These are phyloP conservation scores for Drosophila rubida DNA, from an alignment of 2,888 invertebrate genomes.

Conservation along the genomic window DNA sequence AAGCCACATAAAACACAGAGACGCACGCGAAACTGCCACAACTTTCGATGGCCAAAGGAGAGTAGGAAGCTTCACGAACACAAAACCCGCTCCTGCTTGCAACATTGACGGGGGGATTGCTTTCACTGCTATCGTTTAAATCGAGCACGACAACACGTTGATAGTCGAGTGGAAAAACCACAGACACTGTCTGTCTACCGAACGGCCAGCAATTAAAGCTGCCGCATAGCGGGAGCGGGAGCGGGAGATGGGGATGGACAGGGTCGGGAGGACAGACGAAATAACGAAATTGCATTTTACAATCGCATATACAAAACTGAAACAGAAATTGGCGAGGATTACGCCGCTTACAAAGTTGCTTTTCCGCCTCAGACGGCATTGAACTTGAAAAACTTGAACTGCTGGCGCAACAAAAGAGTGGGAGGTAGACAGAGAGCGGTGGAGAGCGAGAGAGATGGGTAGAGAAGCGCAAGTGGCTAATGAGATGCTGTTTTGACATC, in stretches of 20 bases:
- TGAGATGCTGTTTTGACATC: slow-evolving; percentile 71
- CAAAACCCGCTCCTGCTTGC: background rate
- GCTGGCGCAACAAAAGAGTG: slow-evolving; percentile 4
- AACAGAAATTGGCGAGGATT: slow-evolving; percentile 38
- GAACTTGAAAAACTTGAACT: slow-evolving; percentile 74
- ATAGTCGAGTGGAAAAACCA: slow-evolving; percentile 69
- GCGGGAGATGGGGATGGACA: background rate
- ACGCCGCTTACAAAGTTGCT: slow-evolving; percentile 40
- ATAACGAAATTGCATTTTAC: slow-evolving; percentile 78
- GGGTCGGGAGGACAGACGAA: slow-evolving; percentile 48
- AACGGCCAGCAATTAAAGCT: slow-evolving; percentile 63
- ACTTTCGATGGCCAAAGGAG: slow-evolving; percentile 20
- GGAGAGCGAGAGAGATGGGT: background rate
- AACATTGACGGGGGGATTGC: slow-evolving; percentile 29
- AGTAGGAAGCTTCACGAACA: slow-evolving; percentile 22
- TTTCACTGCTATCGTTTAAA: slow-evolving; percentile 74
- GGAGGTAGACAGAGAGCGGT: background rate
- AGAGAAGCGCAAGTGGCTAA: slow-evolving; percentile 46
- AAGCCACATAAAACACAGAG: background rate
- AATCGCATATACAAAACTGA: slow-evolving; percentile 35
- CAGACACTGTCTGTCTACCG: slow-evolving; percentile 29
- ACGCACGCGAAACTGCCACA: no score
- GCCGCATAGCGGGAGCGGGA: slow-evolving; percentile 28
- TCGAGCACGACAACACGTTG: slow-evolving; percentile 44
- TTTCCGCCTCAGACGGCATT: slow-evolving; percentile 76